Base-by-base conservation (phyloP, 2,113 vertebrate genomes). In the Saguinus imperator region DNA sequence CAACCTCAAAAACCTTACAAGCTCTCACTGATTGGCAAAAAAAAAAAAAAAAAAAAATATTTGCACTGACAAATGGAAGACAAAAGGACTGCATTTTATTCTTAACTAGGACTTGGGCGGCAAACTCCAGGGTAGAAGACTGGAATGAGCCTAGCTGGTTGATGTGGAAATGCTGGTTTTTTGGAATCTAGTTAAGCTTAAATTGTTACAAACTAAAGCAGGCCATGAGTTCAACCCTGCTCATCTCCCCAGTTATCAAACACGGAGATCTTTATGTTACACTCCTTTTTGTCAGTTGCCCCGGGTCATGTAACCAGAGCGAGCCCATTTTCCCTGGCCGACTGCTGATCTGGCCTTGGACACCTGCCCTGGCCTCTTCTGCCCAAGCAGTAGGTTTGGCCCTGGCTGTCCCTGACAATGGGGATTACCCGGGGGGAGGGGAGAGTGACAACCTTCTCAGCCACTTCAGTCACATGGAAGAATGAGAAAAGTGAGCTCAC, bases 291-390 rank as follows among this genome's bases (percentile, higher is more conserved):
- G 2, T 89, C 89, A 50, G 20, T 66, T 91, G 80, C 48, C 25
- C 7, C 8, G 0, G 73, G 40, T 84, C 57, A 48, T 87, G 94
- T 92, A 94, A 95, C 87, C 87, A 93, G 80, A 91, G 96, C 77
- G 80, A 92, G 58, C 57, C 89, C 91, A 77, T 97, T 97, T 97
- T 81, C 75, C 89, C 66, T 77, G 82, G 83, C 57, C 96, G 90
- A 89, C 87, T 97, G 89, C 94, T 96, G 70, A 93, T 95, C 83
- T 83, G 52, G 82, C 48, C 12, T 95, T 97, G 96, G 93, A 89
- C n/a, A 89, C 83, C 8, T 72, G 93, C 93, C 94, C 72, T 17
- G 66, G 48, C 79, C 43, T 95, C 95, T 93, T 92, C 79, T 91
- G 55, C 52, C 55, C 68, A 86, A 94, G 68, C 32, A 27, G n/a